Evolutionary conservation across 2,888 invertebrate genomes (phyloP).

Genomic region (Timema cristinae): DNA sequence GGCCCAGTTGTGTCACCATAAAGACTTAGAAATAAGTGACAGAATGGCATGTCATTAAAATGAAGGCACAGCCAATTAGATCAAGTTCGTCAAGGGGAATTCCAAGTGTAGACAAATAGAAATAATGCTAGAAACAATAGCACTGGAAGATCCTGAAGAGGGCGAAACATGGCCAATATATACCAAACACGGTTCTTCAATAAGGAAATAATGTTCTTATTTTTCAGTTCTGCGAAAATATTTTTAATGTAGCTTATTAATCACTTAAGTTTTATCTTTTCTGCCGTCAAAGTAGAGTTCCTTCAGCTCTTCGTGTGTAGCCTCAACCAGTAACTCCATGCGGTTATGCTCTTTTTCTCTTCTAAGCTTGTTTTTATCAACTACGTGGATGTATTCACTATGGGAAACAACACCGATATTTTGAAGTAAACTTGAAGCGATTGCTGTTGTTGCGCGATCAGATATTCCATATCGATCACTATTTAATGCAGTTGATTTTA

Average conservation of each 20-base stretch:
- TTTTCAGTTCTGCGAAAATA: too few species aligned
- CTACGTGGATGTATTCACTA: too few species aligned
- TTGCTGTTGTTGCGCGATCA: too few species aligned
- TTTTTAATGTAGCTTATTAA: neutral
- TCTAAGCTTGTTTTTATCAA: too few species aligned
- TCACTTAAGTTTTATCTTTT: neutral
- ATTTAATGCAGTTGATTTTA: neutral
- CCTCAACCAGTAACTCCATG: neutral
- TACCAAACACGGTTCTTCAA: conserved; percentile 1
- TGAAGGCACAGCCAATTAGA: conserved; percentile 28
- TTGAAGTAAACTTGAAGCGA: too few species aligned
- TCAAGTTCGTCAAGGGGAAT: conserved; percentile 23
- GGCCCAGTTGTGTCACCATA: conserved; percentile 28
- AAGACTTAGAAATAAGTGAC: conserved; percentile 1
- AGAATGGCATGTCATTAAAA: conserved; percentile 27
- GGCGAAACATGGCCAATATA: conserved; percentile 14
- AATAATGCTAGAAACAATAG: neutral
- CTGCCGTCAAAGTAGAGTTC: neutral
- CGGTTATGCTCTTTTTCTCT: neutral
- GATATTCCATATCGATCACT: too few species aligned
- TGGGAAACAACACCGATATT: too few species aligned
- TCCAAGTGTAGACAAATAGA: neutral
- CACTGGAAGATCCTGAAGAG: conserved; percentile 7
- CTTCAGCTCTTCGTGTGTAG: neutral
- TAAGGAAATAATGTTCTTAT: neutral